Evolutionary conservation across 2,797 vertebrate species (phyloP).

Genomic region (Lepidocolaptes lacrymiger): DNA sequence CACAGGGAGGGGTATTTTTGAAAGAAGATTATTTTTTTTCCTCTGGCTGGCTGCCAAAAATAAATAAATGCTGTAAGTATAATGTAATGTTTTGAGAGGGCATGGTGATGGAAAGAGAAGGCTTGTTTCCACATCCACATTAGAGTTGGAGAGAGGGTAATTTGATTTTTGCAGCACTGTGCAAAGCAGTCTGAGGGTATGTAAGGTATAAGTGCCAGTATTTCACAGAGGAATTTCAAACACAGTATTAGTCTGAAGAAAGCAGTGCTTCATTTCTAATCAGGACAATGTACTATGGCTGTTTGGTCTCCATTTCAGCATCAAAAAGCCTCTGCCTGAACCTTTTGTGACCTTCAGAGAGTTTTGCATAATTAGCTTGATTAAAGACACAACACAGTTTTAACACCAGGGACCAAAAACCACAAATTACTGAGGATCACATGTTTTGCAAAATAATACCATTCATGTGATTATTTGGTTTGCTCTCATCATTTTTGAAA

Average conservation of each 20-base stretch:
- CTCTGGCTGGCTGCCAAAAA: constrained; percentile 56
- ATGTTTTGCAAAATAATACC: constrained; percentile 69
- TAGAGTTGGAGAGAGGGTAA: not conserved
- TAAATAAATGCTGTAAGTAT: constrained; percentile 71
- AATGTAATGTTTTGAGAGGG: constrained; percentile 71
- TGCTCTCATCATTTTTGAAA: constrained; percentile 65
- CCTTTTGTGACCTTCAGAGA: constrained; percentile 60
- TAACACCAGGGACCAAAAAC: constrained; percentile 59
- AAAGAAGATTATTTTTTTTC: not conserved
- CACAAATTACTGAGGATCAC: constrained; percentile 56
- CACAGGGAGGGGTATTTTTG: constrained; percentile 59
- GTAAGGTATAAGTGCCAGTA: not conserved
- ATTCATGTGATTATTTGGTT: constrained; percentile 70
- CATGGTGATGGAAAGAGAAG: constrained; percentile 58
- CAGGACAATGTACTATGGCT: not conserved
- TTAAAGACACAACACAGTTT: constrained; percentile 68
- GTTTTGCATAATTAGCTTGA: constrained; percentile 68
- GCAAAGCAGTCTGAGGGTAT: not conserved
- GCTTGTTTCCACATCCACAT: constrained; percentile 28
- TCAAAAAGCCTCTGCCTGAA: constrained; percentile 57
- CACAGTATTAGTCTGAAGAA: not conserved
- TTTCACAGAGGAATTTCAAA: not conserved
- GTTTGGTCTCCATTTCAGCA: constrained; percentile 30
- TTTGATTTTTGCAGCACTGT: not conserved
- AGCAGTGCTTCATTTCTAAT: not conserved